Percentiles rank a stretch among this genome's conserved stretches.
These are phyloP conservation scores for Tetrax tetrax DNA, from an alignment of 2,113 vertebrate species.

Conservation along the genomic window DNA sequence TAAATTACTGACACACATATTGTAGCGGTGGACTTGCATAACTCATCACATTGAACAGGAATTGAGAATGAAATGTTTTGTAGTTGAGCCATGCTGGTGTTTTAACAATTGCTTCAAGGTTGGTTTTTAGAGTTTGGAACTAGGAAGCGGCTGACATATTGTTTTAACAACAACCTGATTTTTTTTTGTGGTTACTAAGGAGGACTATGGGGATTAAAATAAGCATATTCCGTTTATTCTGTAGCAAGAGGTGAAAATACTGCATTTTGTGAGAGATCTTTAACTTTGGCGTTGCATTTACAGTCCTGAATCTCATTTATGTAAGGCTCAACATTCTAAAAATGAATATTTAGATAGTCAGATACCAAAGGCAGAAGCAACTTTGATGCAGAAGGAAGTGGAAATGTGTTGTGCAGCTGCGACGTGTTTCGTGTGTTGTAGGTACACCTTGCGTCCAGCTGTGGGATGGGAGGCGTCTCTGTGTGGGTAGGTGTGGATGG, in stretches of 20 bases:
- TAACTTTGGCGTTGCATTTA: neutral
- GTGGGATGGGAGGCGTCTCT: neutral
- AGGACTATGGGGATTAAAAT: neutral
- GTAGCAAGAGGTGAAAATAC: neutral
- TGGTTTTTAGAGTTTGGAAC: neutral
- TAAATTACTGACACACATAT: neutral
- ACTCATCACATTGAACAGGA: neutral
- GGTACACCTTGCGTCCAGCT: neutral
- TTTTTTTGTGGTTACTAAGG: neutral
- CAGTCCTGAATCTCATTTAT: neutral
- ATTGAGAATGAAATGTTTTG: neutral
- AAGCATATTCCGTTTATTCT: neutral
- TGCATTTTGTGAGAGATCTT: neutral
- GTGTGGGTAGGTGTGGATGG: neutral
- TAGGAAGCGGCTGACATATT: neutral
- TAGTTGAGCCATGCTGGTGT: neutral
- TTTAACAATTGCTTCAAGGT: neutral
- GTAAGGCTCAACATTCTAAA: neutral
- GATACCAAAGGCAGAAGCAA: neutral
- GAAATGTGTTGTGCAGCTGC: neutral
- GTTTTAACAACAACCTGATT: neutral
- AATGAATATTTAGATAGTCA: neutral
- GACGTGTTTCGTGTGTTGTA: accelerated
- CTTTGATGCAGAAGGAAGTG: neutral
- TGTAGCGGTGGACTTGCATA: neutral